Evolutionary conservation across 53 echinoderm and acorn worm species (phyloP).

Genomic region (Holothuria leucospilota): DNA sequence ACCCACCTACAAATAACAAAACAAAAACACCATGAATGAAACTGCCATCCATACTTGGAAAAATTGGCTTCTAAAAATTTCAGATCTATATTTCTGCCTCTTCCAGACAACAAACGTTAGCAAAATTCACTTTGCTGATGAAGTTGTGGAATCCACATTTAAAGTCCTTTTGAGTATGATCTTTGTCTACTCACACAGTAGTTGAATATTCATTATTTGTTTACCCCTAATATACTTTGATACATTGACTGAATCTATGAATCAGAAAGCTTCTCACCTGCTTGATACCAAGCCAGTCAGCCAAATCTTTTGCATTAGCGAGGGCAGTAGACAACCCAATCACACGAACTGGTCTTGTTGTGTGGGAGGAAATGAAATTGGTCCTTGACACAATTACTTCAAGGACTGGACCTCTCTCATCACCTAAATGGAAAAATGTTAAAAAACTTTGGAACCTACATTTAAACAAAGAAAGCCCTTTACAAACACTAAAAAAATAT

Average conservation of each 20-base stretch:
- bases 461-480: not conserved
- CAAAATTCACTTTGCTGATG: no score
- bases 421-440: constrained; percentile 59
- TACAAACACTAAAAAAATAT: not conserved
- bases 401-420: constrained; percentile 93
- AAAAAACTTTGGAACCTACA: not conserved
- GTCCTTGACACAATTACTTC: constrained; percentile 99
- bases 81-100: no score
- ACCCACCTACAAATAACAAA: constrained; percentile 67
- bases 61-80: no score
- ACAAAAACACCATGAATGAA: not conserved
- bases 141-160: no score
- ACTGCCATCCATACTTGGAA: not conserved
- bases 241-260: no score
- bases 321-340: constrained; percentile 96
- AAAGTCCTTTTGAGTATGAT: no score
- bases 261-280: constrained; percentile 63
- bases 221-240: no score
- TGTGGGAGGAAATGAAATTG: constrained; percentile 98
- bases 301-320: constrained; percentile 94
- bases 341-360: constrained; percentile 79
- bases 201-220: no score
- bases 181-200: no score
- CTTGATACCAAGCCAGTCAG: constrained; percentile 97
- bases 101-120: no score